A percentile compares a stretch with the other conserved stretches of the same genome.
Evolutionary conservation across 2,797 vertebrate species (phyloP).

Genomic region (Phoeniculus purpureus): DNA sequence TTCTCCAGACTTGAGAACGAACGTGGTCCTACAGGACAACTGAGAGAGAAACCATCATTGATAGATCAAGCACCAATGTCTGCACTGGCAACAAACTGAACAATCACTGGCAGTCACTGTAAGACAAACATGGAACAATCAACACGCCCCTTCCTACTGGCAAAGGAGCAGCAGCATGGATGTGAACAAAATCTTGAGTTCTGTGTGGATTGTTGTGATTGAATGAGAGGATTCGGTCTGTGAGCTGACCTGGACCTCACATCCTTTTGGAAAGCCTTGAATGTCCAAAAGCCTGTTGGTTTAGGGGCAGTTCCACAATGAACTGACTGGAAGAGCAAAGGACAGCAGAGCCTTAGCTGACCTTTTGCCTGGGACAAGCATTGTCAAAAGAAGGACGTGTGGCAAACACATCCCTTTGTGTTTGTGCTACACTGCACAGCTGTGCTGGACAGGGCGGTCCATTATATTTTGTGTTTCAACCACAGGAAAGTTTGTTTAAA

Average conservation of each 20-base stretch:
- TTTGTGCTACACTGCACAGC: slow-evolving; percentile 6
- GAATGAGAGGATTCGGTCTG: not conserved
- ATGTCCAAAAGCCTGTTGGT: slow-evolving; percentile 18
- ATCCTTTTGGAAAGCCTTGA: slow-evolving; percentile 11
- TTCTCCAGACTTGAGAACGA: not conserved
- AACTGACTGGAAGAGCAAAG: not conserved
- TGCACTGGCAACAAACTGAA: not conserved
- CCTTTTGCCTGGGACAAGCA: slow-evolving; percentile 35
- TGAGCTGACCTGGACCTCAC: slow-evolving; percentile 38
- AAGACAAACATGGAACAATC: not conserved
- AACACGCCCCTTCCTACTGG: not conserved
- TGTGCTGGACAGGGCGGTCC: not conserved
- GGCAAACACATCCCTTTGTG: slow-evolving; percentile 21
- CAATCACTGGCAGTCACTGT: not conserved
- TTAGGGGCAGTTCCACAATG: slow-evolving; percentile 21
- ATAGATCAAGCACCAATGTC: not conserved
- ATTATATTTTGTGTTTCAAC: not conserved
- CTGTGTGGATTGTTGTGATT: not conserved
- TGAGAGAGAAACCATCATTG: not conserved
- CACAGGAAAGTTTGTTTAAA: not conserved
- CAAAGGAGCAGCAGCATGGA: not conserved
- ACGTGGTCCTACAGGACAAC: not conserved
- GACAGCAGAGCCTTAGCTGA: not conserved
- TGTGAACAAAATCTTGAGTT: not conserved
- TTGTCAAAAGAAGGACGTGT: not conserved